phyloP scores from a whole-genome alignment of 2,113 vertebrate species.

The Chloroceryle aenea region DNA sequence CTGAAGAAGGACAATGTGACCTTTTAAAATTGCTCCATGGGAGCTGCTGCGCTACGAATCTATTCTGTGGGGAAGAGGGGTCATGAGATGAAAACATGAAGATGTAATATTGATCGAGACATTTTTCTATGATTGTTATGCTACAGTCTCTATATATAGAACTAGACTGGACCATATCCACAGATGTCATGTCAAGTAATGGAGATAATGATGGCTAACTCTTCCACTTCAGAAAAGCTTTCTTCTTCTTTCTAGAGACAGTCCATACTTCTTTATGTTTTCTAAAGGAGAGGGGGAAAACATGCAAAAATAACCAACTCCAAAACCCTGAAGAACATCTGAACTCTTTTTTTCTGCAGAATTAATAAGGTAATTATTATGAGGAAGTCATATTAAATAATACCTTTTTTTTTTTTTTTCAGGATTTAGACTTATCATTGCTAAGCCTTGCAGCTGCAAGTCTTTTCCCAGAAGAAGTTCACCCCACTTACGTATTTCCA shows the following conservation, averaged over 20 bases:
- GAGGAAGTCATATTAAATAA: not conserved
- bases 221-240: not conserved
- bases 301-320: not conserved
- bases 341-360: not conserved
- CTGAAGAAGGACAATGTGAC: not conserved
- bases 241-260: not conserved
- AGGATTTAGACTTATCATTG: not conserved
- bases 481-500: not conserved
- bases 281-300: not conserved
- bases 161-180: not conserved
- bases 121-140: not conserved
- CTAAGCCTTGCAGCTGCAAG: not conserved
- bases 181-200: not conserved
- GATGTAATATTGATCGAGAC: not conserved
- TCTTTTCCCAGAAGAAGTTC: not conserved
- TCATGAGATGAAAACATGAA: not conserved
- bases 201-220: not conserved
- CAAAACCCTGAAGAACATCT: not conserved
- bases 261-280: not conserved
- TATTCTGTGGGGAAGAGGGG: not conserved
- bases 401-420: not conserved
- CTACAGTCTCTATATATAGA: not conserved
- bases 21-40: not conserved
- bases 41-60: not conserved
- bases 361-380: not conserved